Evolutionary conservation across 1,140 invertebrate species (phyloP), one percentile per base, ranked within the genome.

Genomic region (Zaprionus capensis): DNA sequence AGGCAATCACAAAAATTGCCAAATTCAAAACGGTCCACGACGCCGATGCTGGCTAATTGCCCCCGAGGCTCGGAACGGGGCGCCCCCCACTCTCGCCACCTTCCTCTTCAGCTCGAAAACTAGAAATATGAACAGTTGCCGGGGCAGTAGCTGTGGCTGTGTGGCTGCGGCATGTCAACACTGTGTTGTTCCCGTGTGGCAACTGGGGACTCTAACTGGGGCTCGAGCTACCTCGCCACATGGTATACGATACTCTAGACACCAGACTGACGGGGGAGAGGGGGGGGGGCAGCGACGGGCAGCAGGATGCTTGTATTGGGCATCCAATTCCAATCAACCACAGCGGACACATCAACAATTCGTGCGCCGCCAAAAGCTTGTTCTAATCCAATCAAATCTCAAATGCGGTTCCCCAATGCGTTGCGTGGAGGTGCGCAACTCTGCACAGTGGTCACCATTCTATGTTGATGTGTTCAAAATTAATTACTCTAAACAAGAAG

Each of bases 361-460:
- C 55, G 75, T 73, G 81, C 20, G 71, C 66, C 82, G 78, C 75
- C 82, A 76, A 88, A 88, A 76, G 71, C 82, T 80, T 85, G 82
- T 88, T 78, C 71, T 77, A 88, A 82, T 85, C 84, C 82, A 88
- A 88, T 88, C 83, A 87, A 87, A 84, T 75, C 80, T 74, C 66
- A 82, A 81, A 76, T 80, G 77, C 51, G 80, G 74, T 74, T 74
- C 26, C 24, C 49, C 65, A 80, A 71, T 71, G 72, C 58, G 51
- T 44, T 69, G 34, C 17, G 31, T 17, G 41, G 41, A 44, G 41
- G 7, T 17, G n/a, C 5, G n/a, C 41, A 44, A 44, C n/a, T n/a
- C n/a, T n/a, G 41, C 41, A 53, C 56, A 58, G 41, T 76, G 61
- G 69, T 2, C 46, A 9, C 26, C 15, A 49, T 15, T 36, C 26